phyloP scores from a whole-genome alignment of 2,113 vertebrate genomes.

The Bos taurus region ARS-UCD2.0 NC_037336.1:45351001-45351500 shows the following conservation, averaged over 20 bases:
- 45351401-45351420: background rate
- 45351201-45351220: too few relatives aligned
- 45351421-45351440: background rate
- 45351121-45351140: too few relatives aligned
- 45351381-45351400: background rate
- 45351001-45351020: rapidly evolving
- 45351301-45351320: too few relatives aligned
- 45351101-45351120: too few relatives aligned
- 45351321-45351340: background rate
- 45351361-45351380: background rate
- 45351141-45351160: too few relatives aligned
- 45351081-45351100: too few relatives aligned
- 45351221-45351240: too few relatives aligned
- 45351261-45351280: too few relatives aligned
- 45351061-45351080: background rate
- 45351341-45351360: background rate
- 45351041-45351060: background rate
- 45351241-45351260: too few relatives aligned
- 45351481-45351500: background rate
- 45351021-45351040: background rate
- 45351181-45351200: too few relatives aligned
- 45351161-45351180: too few relatives aligned
- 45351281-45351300: too few relatives aligned
- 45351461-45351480: background rate
- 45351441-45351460: background rate